phyloP scores from a whole-genome alignment of 2,797 vertebrate genomes.

The Lepilemur ruficaudatus region DNA sequence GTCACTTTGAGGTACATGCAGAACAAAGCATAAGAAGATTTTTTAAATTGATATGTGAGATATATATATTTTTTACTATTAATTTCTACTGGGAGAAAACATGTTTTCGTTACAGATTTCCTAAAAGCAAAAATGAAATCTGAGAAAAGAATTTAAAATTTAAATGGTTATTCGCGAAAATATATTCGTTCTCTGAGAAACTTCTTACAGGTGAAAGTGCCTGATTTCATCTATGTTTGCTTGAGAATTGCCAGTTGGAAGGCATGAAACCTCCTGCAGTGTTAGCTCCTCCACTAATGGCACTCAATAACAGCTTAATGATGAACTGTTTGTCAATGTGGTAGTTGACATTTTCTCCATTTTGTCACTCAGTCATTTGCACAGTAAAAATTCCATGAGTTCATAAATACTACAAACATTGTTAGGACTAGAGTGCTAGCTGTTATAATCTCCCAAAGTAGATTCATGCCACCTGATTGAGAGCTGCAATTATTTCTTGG shows the following conservation, averaged over 20 bases:
- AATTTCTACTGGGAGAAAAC: conserved; percentile 13
- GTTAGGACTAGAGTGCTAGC: neutral
- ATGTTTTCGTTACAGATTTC: conserved; percentile 26
- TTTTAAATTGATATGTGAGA: conserved; percentile 1
- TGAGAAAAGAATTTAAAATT: conserved; percentile 52
- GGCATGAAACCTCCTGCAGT: neutral
- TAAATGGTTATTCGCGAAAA: conserved; percentile 30
- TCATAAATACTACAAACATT: conserved; percentile 16
- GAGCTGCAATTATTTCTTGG: neutral
- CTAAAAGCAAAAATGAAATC: conserved; percentile 21
- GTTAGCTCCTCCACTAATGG: neutral
- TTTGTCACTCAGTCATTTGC: conserved; percentile 33
- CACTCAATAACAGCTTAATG: conserved; percentile 35
- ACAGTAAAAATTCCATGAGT: conserved; percentile 34
- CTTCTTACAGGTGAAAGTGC: conserved; percentile 20
- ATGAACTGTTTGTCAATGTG: conserved; percentile 8
- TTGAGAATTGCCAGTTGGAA: conserved; percentile 24
- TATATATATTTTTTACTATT: conserved; percentile 30
- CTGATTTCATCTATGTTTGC: neutral
- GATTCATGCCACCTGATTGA: neutral
- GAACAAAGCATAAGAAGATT: neutral
- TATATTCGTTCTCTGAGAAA: conserved; percentile 49
- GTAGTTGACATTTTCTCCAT: neutral
- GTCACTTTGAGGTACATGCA: conserved; percentile 4
- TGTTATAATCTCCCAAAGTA: neutral